Percentiles rank a stretch among this genome's conserved stretches.
phyloP scores from a whole-genome alignment of 2,888 invertebrate species.

The Melinopterus prodromus region DNA sequence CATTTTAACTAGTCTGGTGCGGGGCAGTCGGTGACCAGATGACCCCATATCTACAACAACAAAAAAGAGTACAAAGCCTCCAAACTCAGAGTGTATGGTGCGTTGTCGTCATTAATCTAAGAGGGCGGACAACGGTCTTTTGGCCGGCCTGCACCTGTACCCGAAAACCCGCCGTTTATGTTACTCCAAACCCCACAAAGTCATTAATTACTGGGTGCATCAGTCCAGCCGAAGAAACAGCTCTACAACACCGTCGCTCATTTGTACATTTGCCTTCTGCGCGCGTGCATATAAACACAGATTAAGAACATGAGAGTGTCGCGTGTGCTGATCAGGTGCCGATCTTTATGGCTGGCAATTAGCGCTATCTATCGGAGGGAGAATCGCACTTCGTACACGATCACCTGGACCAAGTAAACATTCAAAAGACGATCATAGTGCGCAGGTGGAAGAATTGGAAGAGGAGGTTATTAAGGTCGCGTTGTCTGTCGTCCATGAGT shows the following conservation, averaged over 20 bases:
- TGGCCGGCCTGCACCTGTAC: neutral
- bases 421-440: neutral
- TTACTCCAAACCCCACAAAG: neutral
- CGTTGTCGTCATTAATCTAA: neutral
- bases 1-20: neutral
- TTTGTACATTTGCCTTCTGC: neutral
- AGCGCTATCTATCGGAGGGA: neutral
- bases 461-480: neutral
- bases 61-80: neutral
- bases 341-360: neutral
- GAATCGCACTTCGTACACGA: neutral
- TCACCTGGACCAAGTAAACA: neutral
- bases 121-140: slow-evolving; percentile 4
- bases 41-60: neutral
- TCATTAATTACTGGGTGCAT: neutral
- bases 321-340: neutral
- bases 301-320: neutral
- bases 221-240: neutral
- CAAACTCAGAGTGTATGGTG: neutral
- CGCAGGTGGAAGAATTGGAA: neutral
- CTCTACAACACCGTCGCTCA: neutral
- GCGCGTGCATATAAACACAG: neutral
- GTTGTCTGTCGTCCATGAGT: neutral
- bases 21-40: neutral
- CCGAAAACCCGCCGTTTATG: neutral